A percentile compares a stretch with the other conserved stretches of the same genome.
phyloP scores from a whole-genome alignment of 2,888 invertebrate genomes.

The Scaptomyza flava region DNA sequence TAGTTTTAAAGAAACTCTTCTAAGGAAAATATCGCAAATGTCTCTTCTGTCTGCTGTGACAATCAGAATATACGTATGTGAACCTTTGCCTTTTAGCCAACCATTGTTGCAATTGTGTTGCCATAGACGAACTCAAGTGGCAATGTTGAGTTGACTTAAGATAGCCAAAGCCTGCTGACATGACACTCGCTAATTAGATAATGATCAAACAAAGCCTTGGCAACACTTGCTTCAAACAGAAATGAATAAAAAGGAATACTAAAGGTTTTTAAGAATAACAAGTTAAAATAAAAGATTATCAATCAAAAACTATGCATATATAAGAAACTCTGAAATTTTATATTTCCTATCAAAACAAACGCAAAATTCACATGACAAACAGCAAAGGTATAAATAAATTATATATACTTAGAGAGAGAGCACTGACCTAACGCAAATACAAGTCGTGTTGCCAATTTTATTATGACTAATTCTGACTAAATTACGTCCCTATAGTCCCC shows the following conservation, averaged over 20 bases:
- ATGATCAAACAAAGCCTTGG: constrained; percentile 36
- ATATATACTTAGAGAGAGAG: constrained; percentile 20
- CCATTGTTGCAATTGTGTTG: background rate
- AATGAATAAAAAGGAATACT: background rate
- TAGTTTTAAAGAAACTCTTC: too few relatives aligned
- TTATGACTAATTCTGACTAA: constrained; percentile 9
- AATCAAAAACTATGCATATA: constrained; percentile 7
- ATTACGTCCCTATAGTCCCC: constrained; percentile 4
- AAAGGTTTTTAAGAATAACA: too few relatives aligned
- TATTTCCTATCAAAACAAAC: constrained; percentile 1
- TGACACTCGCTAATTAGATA: constrained; percentile 34
- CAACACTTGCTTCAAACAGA: constrained; percentile 18
- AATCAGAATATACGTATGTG: background rate
- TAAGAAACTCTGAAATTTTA: background rate
- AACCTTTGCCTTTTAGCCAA: constrained; percentile 29
- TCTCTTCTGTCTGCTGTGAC: background rate
- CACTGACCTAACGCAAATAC: constrained; percentile 58
- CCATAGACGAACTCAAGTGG: constrained; percentile 25
- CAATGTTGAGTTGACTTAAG: constrained; percentile 40
- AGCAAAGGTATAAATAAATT: background rate
- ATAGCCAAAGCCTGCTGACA: constrained; percentile 41
- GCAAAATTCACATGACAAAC: constrained; percentile 12
- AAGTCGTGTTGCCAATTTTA: constrained; percentile 22
- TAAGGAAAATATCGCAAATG: too few relatives aligned
- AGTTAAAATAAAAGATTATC: constrained; percentile 2